phyloP scores from a whole-genome alignment of 2,888 invertebrate species.

The Ophion slaviceki region DNA sequence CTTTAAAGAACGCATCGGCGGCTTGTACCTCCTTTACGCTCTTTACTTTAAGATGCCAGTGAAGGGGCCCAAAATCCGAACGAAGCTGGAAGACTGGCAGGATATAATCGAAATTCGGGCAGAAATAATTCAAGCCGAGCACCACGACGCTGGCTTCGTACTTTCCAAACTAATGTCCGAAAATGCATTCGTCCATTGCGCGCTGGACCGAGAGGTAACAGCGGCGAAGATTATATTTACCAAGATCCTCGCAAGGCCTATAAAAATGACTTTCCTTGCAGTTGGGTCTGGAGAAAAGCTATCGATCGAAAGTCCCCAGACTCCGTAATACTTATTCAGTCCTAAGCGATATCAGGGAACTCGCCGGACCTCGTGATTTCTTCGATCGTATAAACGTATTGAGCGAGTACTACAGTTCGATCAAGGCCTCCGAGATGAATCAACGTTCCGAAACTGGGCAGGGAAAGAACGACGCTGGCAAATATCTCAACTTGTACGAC shows the following conservation, averaged over 20 bases:
- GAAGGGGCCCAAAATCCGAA: slow-evolving; percentile 75
- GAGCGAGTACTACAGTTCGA: slow-evolving; percentile 71
- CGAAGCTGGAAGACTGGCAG: slow-evolving; percentile 76
- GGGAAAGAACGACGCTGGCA: slow-evolving; percentile 43
- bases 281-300: slow-evolving; percentile 77
- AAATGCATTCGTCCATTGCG: slow-evolving; percentile 75
- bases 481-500: slow-evolving; percentile 71
- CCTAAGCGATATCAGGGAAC: slow-evolving; percentile 69
- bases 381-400: slow-evolving; percentile 70
- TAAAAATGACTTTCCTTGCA: slow-evolving; percentile 55
- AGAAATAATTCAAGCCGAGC: slow-evolving; percentile 76
- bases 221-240: not conserved
- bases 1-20: slow-evolving; percentile 78
- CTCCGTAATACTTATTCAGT: slow-evolving; percentile 72
- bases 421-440: slow-evolving; percentile 15
- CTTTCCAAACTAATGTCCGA: slow-evolving; percentile 77
- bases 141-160: slow-evolving; percentile 80
- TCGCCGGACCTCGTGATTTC: slow-evolving; percentile 69
- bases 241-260: not conserved
- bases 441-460: slow-evolving; percentile 38
- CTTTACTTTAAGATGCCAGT: slow-evolving; percentile 79
- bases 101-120: slow-evolving; percentile 74
- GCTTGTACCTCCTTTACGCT: slow-evolving; percentile 79
- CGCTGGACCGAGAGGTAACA: slow-evolving; percentile 77
- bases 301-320: slow-evolving; percentile 58